Evolutionary conservation across 1,140 invertebrate species (phyloP).

Genomic region (Drosophila dunni): DNA sequence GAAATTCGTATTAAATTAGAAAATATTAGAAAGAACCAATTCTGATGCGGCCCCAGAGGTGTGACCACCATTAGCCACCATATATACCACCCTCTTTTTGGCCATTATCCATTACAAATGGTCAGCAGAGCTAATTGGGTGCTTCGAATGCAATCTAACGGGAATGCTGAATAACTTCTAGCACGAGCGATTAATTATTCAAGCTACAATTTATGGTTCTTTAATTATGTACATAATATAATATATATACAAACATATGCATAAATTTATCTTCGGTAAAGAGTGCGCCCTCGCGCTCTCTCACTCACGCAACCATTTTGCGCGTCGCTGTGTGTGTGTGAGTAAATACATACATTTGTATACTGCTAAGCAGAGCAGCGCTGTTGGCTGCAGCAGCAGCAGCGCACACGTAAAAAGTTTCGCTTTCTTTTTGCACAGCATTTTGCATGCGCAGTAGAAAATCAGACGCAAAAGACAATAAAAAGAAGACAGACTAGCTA

Average conservation of each 20-base stretch:
- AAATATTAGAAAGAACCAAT: slow-evolving; percentile 12
- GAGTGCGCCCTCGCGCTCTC: slow-evolving; percentile 2
- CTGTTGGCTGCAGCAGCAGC: slow-evolving; percentile 30
- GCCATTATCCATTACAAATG: slow-evolving; percentile 12
- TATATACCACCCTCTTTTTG: neutral
- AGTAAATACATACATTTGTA: slow-evolving; percentile 16
- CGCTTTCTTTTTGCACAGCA: slow-evolving; percentile 82
- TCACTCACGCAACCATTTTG: no score
- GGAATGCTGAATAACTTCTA: slow-evolving; percentile 51
- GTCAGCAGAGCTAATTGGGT: slow-evolving; percentile 39
- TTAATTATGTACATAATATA: slow-evolving; percentile 57
- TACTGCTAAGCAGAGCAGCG: slow-evolving; percentile 22
- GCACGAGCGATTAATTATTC: slow-evolving; percentile 55
- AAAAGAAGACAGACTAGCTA: slow-evolving; percentile 35
- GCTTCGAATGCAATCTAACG: slow-evolving; percentile 37
- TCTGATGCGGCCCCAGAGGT: slow-evolving; percentile 9
- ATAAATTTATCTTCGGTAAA: slow-evolving; percentile 16
- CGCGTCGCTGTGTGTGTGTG: neutral
- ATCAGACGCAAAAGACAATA: slow-evolving; percentile 49
- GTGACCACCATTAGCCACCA: neutral
- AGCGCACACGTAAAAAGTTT: slow-evolving; percentile 65
- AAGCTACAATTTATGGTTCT: slow-evolving; percentile 50
- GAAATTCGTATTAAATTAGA: slow-evolving; percentile 27
- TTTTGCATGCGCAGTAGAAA: slow-evolving; percentile 80
- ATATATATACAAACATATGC: slow-evolving; percentile 2